These are phyloP conservation scores for Andrena cerasifolii DNA, from an alignment of 1,140 invertebrate species.

Conservation along the genomic window DNA sequence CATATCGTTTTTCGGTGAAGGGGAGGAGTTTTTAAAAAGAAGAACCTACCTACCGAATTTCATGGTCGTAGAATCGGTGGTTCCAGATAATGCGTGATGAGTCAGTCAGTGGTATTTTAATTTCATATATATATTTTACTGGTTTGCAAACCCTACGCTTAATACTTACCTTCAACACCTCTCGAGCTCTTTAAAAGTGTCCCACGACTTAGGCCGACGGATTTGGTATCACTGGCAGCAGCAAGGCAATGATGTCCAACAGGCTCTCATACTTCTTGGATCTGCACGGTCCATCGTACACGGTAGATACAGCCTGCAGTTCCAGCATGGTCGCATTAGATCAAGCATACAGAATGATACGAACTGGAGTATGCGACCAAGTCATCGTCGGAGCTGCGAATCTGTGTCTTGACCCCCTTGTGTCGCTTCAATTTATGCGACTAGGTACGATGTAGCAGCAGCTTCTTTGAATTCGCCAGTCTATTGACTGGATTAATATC, in stretches of 20 bases:
- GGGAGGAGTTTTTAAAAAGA: no score
- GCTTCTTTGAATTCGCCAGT: no score
- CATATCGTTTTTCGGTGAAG: no score
- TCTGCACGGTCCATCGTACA: slow-evolving; percentile 89
- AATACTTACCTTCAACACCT: no score
- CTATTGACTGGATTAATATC: no score
- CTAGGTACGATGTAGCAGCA: slow-evolving; percentile 69
- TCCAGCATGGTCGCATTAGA: slow-evolving; percentile 93
- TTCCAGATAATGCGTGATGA: no score
- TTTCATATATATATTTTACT: no score
- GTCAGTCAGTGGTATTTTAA: no score
- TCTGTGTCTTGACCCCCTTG: slow-evolving; percentile 92
- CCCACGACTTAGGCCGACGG: slow-evolving; percentile 72
- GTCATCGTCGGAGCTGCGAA: slow-evolving; percentile 94
- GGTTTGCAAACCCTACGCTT: no score
- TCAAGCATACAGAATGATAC: slow-evolving; percentile 90
- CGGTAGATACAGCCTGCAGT: slow-evolving; percentile 95
- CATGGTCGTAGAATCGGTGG: no score
- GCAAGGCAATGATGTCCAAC: slow-evolving; percentile 95
- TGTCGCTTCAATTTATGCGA: slow-evolving; percentile 90
- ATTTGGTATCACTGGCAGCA: slow-evolving; percentile 85
- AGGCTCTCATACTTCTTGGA: slow-evolving; percentile 91
- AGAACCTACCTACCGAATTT: no score
- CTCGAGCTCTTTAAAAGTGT: no score
- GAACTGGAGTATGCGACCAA: slow-evolving; percentile 90